Conservation (phyloP, 2,113 vertebrate species). For the Eulemur rufifrons region DNA sequence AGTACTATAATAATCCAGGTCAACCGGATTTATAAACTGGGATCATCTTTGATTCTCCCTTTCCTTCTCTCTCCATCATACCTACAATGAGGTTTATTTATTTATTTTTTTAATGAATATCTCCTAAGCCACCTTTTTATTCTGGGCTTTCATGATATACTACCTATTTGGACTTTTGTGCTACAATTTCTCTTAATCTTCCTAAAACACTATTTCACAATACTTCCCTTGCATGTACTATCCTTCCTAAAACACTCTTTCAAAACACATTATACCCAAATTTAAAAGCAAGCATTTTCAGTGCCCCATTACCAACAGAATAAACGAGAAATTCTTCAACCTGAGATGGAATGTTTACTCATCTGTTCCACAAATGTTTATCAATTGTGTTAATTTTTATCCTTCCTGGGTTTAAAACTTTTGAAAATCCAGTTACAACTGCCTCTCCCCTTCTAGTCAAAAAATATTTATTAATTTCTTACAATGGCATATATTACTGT, state of each 20-base stretch:
- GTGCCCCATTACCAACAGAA: background rate
- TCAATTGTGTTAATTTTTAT: background rate
- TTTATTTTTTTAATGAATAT: background rate
- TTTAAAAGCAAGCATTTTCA: conserved; percentile 16
- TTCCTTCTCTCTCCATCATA: background rate
- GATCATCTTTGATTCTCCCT: background rate
- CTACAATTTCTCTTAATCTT: background rate
- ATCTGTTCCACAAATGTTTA: background rate
- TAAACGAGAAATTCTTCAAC: conserved; percentile 36
- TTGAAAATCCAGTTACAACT: background rate
- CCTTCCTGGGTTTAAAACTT: background rate
- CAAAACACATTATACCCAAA: background rate
- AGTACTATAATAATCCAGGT: background rate
- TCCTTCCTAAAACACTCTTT: background rate
- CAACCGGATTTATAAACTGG: background rate
- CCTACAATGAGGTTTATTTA: background rate
- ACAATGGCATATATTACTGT: background rate
- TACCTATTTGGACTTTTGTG: background rate
- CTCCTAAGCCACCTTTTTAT: background rate
- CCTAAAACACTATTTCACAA: conserved; percentile 32
- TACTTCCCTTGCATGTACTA: conserved; percentile 14
- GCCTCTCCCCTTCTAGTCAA: background rate
- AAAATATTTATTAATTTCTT: background rate
- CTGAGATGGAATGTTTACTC: conserved; percentile 34
- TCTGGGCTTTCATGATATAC: background rate